Base-by-base conservation (phyloP, 1,140 invertebrate species). In the Drosophila micromelanica region DNA sequence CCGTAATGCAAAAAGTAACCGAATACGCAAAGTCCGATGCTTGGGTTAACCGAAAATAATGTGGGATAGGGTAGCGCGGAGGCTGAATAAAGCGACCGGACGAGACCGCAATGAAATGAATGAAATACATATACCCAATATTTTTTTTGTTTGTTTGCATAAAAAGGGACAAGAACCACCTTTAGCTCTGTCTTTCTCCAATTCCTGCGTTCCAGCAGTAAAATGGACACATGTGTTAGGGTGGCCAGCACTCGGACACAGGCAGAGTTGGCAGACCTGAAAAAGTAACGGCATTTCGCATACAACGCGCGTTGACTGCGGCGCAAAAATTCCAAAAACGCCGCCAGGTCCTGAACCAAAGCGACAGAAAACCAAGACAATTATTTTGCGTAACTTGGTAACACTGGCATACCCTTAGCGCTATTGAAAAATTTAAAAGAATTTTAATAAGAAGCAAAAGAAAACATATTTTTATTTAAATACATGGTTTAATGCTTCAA, bases 81-180 rank as follows among this genome's bases (percentile, higher is more conserved):
- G 46, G 46, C 38, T 55, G 52, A 40, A 61, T 55, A 70, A 78
- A 71, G 43, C 75, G 55, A 57, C 57, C 17, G 80, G 68, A 73
- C 38, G 55, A 69, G 75, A 84, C 80, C 80, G 80, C 80, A 84
- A 84, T 85, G 76, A 85, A 84, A 76, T 85, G 80, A 80, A 85
- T 75, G 61, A 71, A 71, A 84, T 59, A 81, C 40, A 81, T 55
- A 78, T 63, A 27, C 12, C 5, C 17, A 35, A 30, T 17, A n/a
- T n/a, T 37, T 7, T 30, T 30, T 15, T 38, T 49, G 17, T n/a
- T 23, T 37, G 37, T 35, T 54, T 46, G 30, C 32, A 13, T 37
- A 8, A 52, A 5, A 65, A 56, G 37, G 37, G 52, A 49, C 35
- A 32, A 15, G 20, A 7, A 17, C 45, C 45, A 64, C 37, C 52